phyloP scores from a whole-genome alignment of 2,113 vertebrate genomes.

The Tragelaphus buxtoni region DNA sequence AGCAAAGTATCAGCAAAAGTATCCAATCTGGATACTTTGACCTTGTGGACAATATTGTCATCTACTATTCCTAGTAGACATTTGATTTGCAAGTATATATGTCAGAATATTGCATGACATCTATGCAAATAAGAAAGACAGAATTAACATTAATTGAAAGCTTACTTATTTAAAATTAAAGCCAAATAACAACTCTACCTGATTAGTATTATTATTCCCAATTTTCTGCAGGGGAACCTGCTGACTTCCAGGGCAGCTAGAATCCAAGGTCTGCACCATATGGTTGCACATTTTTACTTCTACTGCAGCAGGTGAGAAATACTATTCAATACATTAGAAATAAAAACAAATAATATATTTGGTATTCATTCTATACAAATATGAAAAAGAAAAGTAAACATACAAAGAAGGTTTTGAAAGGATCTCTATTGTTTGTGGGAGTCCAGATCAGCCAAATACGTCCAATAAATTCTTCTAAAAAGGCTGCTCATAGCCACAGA shows the following conservation, averaged over 20 bases:
- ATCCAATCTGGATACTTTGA: background rate
- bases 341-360: background rate
- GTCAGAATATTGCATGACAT: background rate
- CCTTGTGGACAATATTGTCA: background rate
- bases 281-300: background rate
- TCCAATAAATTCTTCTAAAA: slow-evolving; percentile 59
- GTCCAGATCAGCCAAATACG: background rate
- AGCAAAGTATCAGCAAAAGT: background rate
- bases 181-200: background rate
- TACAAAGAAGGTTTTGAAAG: background rate
- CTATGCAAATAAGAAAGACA: background rate
- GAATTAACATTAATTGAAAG: background rate
- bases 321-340: background rate
- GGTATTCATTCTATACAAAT: background rate
- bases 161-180: background rate
- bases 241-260: background rate
- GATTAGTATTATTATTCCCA: background rate
- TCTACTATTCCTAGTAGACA: background rate
- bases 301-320: background rate
- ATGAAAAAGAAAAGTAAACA: background rate
- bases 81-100: background rate
- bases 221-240: background rate
- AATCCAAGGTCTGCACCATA: background rate
- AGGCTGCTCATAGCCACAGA: slow-evolving; percentile 19
- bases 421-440: background rate